These are phyloP conservation scores for Epizoanthus stellaris DNA, from an alignment of 92 coral and sea anemone species.

Conservation along the genomic window DNA sequence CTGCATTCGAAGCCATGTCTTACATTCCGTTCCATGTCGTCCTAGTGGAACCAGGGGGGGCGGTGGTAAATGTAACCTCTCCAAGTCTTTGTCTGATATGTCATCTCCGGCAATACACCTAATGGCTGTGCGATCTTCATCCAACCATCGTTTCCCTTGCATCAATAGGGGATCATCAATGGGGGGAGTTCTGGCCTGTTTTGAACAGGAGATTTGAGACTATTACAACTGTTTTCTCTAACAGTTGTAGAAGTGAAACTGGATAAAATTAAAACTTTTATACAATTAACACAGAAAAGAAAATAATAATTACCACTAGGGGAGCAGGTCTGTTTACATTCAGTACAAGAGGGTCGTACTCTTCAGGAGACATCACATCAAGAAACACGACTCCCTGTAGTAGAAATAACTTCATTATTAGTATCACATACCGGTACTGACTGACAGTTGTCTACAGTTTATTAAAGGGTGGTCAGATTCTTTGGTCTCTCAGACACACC, in stretches of 20 bases:
- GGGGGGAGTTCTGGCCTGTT: constrained; percentile 76
- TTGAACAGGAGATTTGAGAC: neutral
- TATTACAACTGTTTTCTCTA: no score
- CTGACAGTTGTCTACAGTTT: neutral
- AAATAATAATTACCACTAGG: constrained; percentile 67
- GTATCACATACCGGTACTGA: neutral
- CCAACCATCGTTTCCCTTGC: constrained; percentile 78
- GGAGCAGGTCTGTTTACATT: constrained; percentile 96
- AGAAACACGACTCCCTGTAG: constrained; percentile 93
- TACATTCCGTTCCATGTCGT: constrained; percentile 86
- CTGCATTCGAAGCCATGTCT: constrained; percentile 96
- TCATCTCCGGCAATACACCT: constrained; percentile 85
- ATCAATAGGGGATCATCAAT: constrained; percentile 84
- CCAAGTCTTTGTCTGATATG: constrained; percentile 71
- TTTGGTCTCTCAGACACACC: no score
- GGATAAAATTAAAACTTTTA: no score
- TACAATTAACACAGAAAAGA: neutral
- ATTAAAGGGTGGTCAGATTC: no score
- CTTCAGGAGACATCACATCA: constrained; percentile 96
- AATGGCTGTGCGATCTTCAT: constrained; percentile 83
- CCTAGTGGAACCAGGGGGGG: constrained; percentile 96
- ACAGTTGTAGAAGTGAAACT: no score
- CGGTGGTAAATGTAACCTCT: constrained; percentile 76
- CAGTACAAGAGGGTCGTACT: constrained; percentile 89
- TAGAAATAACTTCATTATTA: neutral